Base-by-base conservation (phyloP, 2,113 vertebrate genomes). In the Rhagologus leucostigma region DNA sequence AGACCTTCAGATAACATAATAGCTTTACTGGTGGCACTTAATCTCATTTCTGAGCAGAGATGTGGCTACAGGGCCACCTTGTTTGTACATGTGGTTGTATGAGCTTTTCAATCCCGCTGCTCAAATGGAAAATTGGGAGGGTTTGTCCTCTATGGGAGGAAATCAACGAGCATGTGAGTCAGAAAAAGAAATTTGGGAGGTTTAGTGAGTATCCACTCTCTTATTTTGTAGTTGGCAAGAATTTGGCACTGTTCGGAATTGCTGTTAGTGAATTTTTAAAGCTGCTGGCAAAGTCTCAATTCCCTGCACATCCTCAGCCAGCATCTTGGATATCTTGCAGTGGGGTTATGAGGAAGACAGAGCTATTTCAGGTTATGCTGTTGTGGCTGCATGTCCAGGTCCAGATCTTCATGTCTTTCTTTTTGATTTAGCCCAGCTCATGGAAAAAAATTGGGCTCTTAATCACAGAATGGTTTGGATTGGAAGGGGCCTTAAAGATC, bases 41-140 rank as follows among this genome's bases (percentile, higher is more conserved):
- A 20, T 57, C 32, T 76, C 4, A 22, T 44, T 76, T 29, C n/a
- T 52, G 33, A 85, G 29, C 18, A 44, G 59, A 74, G 7, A 7
- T 41, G 19, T 56, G 65, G 8, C 9, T 84, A 2, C 13, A 55
- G 19, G 29, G 16, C 53, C 4, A 0, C 67, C 68, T 83, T 68
- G 5, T 46, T 60, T 32, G 18, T 5, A 2, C 4, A 10, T 0
- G 1, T 3, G 8, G 10, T 41, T 49, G 20, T 37, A 37, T 15
- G 47, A 94, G 35, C 15, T 86, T 90, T 59, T 46, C 64, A 57
- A 13, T 77, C 19, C 50, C 5, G 1, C 13, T 62, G 30, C 68
- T 73, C 27, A 37, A 24, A 33, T 41, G 29, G 46, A 60, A 79
- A 85, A 56, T 3, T 16, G 8, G 12, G 23, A 74, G 39, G 5